phyloP scores from a whole-genome alignment of 1,140 invertebrate genomes.

The Nebria ingens region DNA sequence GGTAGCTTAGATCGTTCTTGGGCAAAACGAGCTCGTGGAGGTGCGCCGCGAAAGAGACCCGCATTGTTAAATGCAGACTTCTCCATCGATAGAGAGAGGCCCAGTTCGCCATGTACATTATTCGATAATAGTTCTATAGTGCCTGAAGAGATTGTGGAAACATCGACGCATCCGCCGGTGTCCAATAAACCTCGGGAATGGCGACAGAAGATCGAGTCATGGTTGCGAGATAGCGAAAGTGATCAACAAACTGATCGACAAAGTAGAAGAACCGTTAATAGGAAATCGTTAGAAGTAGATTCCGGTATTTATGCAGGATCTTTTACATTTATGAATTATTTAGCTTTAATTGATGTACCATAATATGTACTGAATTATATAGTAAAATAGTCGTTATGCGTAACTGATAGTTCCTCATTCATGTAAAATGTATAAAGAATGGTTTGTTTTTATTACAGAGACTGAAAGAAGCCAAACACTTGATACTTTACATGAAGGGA shows the following conservation, averaged over 20 bases:
- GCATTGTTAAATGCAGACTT: slow-evolving; percentile 62
- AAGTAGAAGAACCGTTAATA: slow-evolving; percentile 51
- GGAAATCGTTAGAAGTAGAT: slow-evolving; percentile 69
- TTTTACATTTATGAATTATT: slow-evolving; percentile 7
- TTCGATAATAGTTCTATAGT: slow-evolving; percentile 41
- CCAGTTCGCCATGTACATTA: slow-evolving; percentile 57
- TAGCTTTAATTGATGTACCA: background rate
- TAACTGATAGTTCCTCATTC: slow-evolving; percentile 6
- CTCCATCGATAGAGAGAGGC: slow-evolving; percentile 55
- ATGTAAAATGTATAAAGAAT: slow-evolving; percentile 13
- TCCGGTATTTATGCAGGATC: slow-evolving; percentile 53
- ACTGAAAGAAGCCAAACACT: slow-evolving; percentile 58
- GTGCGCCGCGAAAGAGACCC: slow-evolving; percentile 52
- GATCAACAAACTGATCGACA: slow-evolving; percentile 59
- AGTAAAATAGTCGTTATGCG: too few species aligned
- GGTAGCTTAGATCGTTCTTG: slow-evolving; percentile 84
- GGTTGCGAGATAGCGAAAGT: slow-evolving; percentile 78
- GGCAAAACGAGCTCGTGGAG: slow-evolving; percentile 65
- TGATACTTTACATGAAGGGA: slow-evolving; percentile 60
- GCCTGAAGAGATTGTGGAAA: slow-evolving; percentile 26
- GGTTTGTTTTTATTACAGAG: slow-evolving; percentile 39
- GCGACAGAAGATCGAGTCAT: slow-evolving; percentile 82
- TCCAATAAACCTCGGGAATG: slow-evolving; percentile 42
- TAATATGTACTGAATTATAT: too few species aligned
- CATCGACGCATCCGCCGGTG: background rate